These are phyloP conservation scores for Tinamus guttatus DNA, from an alignment of 2,113 vertebrate genomes.

Conservation along the genomic window DNA sequence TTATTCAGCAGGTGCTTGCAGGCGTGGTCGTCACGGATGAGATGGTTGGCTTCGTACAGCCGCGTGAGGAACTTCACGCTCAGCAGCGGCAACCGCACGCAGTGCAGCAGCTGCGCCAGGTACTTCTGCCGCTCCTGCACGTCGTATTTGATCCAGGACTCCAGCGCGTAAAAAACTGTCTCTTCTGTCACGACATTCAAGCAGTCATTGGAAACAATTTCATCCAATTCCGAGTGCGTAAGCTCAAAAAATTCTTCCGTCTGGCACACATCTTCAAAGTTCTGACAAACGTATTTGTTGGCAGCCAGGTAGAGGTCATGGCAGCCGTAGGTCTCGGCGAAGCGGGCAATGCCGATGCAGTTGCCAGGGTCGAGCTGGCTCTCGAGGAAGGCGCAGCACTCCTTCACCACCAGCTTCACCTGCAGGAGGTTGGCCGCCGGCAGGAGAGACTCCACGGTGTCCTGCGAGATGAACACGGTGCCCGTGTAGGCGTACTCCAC, in stretches of 20 bases:
- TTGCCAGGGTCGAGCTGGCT: conserved; percentile 96
- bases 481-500: conserved; percentile 98
- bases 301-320: conserved; percentile 94
- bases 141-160: conserved; percentile 97
- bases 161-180: conserved; percentile 93
- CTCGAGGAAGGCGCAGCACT: conserved; percentile 96
- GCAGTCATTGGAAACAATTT: conserved; percentile 97
- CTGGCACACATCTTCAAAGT: conserved; percentile 97
- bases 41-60: conserved; percentile 97
- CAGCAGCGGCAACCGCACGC: conserved; percentile 93
- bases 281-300: conserved; percentile 94
- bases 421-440: conserved; percentile 98
- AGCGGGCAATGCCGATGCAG: conserved; percentile 97
- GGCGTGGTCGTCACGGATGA: conserved; percentile 95
- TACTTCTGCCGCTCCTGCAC: conserved; percentile 93
- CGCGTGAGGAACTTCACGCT: conserved; percentile 97
- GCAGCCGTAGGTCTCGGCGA: conserved; percentile 97
- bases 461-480: conserved; percentile 96
- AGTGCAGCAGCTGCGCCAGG: conserved; percentile 92
- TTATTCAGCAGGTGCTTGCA: conserved; percentile 93
- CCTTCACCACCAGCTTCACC: conserved; percentile 95
- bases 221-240: conserved; percentile 90
- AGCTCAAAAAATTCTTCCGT: conserved; percentile 98
- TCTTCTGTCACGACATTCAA: conserved; percentile 95
- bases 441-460: conserved; percentile 95